phyloP scores from a whole-genome alignment of 2,888 invertebrate species.

The Uloborus plumipes region DNA sequence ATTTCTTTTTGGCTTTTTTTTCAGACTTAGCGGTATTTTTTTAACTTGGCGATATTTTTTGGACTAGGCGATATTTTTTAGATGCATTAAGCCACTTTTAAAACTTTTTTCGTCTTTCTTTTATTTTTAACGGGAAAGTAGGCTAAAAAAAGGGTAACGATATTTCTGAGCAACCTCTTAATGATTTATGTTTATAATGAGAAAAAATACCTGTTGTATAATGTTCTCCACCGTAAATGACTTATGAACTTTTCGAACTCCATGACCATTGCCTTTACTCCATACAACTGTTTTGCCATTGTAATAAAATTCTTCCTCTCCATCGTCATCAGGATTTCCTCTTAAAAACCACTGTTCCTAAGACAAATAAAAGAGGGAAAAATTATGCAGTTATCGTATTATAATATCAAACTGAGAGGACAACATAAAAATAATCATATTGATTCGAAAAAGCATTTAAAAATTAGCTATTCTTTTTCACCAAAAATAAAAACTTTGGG shows the following conservation, averaged over 20 bases:
- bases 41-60: too few species aligned
- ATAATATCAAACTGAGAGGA: background rate
- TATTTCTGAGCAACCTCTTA: too few species aligned
- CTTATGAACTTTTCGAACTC: conserved; percentile 73
- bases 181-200: background rate
- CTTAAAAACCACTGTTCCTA: conserved; percentile 65
- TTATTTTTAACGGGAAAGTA: too few species aligned
- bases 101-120: too few species aligned
- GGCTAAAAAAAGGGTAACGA: too few species aligned
- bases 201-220: conserved; percentile 77
- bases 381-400: background rate
- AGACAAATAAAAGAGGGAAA: background rate
- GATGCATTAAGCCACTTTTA: too few species aligned
- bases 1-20: too few species aligned
- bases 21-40: too few species aligned
- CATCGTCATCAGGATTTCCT: conserved; percentile 55
- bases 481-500: too few species aligned
- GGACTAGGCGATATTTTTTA: too few species aligned
- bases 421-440: background rate
- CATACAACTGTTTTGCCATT: conserved; percentile 87
- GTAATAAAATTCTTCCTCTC: conserved; percentile 90
- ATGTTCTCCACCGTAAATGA: conserved; percentile 87
- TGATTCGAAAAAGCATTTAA: background rate
- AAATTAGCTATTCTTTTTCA: too few species aligned
- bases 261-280: conserved; percentile 73